A percentile compares a stretch with the other conserved stretches of the same genome.
Conservation (phyloP, 2,888 invertebrate genomes). For the Isoperla grammatica region DNA sequence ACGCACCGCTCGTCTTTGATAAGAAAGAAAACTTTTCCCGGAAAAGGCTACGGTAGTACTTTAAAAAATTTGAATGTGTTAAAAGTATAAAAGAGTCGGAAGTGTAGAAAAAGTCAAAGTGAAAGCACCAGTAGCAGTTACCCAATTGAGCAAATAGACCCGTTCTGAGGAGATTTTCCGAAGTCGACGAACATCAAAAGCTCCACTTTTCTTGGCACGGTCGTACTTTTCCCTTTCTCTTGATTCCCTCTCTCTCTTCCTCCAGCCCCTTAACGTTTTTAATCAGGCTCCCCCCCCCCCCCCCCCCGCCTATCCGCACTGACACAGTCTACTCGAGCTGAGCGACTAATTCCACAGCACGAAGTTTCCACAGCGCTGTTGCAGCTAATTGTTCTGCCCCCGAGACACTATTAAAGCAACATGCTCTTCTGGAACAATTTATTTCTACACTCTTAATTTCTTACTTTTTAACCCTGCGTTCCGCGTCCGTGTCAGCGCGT, state of each 20-base stretch:
- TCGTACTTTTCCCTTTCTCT: constrained; percentile 14
- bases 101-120: not conserved
- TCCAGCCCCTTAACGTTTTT: constrained; percentile 27
- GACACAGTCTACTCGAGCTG: constrained; percentile 17
- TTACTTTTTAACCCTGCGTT: constrained; percentile 20
- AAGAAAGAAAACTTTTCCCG: too few relatives aligned
- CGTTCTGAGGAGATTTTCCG: too few relatives aligned
- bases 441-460: constrained; percentile 37
- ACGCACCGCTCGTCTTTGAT: too few relatives aligned
- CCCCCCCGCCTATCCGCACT: constrained; percentile 8
- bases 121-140: not conserved
- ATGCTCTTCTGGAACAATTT: constrained; percentile 35
- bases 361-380: constrained; percentile 41
- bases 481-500: constrained; percentile 1
- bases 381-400: constrained; percentile 41
- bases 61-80: constrained; percentile 14
- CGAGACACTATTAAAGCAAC: constrained; percentile 37
- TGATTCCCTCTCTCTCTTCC: constrained; percentile 1
- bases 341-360: constrained; percentile 40
- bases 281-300: constrained; percentile 22
- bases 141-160: not conserved
- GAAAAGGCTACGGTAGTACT: not conserved
- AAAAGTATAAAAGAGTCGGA: constrained; percentile 15
- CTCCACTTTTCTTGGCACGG: too few relatives aligned
- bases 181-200: too few relatives aligned